Evolutionary conservation across 37 sponge, comb jelly and placozoan species (phyloP).

Genomic region (Haliclona indistincta): DNA sequence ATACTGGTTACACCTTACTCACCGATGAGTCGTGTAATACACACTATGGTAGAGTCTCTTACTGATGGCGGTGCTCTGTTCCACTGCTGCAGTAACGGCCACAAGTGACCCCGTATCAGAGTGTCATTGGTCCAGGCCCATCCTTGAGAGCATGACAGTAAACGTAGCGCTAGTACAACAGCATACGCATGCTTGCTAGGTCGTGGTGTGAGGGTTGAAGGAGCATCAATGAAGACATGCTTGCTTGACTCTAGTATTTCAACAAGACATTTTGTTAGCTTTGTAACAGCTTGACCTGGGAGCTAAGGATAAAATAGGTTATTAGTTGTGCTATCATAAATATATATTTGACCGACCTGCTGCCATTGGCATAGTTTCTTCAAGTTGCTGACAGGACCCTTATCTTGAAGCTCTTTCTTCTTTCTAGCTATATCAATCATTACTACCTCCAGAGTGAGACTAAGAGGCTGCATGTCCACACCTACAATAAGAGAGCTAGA

Average conservation of each 20-base stretch:
- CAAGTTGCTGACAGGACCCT: not conserved
- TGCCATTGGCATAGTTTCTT: conserved; percentile 17
- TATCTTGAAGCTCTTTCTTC: not conserved
- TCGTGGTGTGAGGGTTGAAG: conserved; percentile 11
- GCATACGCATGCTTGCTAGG: conserved; percentile 42
- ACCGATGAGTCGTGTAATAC: conserved; percentile 52
- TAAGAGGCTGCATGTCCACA: conserved; percentile 44
- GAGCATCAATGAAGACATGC: conserved; percentile 19
- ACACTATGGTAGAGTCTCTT: conserved; percentile 48
- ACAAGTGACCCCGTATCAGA: conserved; percentile 43
- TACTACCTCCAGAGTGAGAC: conserved; percentile 49
- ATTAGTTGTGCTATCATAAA: not conserved
- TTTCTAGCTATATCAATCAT: conserved; percentile 8
- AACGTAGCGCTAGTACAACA: conserved; percentile 30
- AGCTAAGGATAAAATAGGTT: not conserved
- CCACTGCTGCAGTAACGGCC: conserved; percentile 65
- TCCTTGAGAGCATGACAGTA: conserved; percentile 31
- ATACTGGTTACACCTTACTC: conserved; percentile 4
- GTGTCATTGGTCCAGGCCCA: conserved; percentile 65
- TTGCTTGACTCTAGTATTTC: conserved; percentile 35
- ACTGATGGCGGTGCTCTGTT: conserved; percentile 28
- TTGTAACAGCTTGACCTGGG: not conserved
- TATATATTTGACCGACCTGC: not conserved
- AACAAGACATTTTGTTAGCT: conserved; percentile 14
- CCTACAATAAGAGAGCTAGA: not conserved